Evolutionary conservation across 2,888 invertebrate genomes (phyloP).

Genomic region (Autographa pulchrina): DNA sequence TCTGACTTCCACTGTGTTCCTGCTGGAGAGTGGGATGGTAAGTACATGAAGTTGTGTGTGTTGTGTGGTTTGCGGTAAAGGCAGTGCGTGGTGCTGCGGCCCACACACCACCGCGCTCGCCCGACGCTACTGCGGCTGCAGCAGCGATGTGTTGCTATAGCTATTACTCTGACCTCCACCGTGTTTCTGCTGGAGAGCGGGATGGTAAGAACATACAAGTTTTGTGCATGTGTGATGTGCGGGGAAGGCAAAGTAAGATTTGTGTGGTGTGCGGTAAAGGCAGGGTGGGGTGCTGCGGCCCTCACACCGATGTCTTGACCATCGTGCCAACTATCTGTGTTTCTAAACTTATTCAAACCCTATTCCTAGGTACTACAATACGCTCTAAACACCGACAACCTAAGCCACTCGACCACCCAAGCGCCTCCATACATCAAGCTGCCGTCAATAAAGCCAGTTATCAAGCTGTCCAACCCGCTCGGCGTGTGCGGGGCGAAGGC

Average conservation of each 20-base stretch:
- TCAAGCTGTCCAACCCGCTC: slow-evolving; percentile 76
- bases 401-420: slow-evolving; percentile 77
- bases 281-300: slow-evolving; percentile 92
- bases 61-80: slow-evolving; percentile 70
- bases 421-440: slow-evolving; percentile 76
- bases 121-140: no score
- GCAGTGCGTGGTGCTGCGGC: no score
- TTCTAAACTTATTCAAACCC: neutral
- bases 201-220: no score
- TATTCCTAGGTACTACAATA: slow-evolving; percentile 80
- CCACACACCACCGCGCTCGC: no score
- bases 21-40: slow-evolving; percentile 91
- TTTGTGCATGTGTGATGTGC: slow-evolving; percentile 13
- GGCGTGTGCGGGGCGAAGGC: slow-evolving; percentile 92
- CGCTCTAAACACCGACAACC: slow-evolving; percentile 76
- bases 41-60: neutral
- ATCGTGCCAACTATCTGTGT: no score
- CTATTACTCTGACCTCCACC: no score
- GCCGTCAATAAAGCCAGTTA: slow-evolving; percentile 74
- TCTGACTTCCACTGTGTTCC: slow-evolving; percentile 91
- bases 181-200: no score
- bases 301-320: slow-evolving; percentile 79
- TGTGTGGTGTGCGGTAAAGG: slow-evolving; percentile 82
- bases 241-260: no score
- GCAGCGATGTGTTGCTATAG: no score